A percentile compares a stretch with the other conserved stretches of the same genome.
Evolutionary conservation across 2,113 vertebrate genomes (phyloP).

Genomic region (Ariopsis seemanni): DNA sequence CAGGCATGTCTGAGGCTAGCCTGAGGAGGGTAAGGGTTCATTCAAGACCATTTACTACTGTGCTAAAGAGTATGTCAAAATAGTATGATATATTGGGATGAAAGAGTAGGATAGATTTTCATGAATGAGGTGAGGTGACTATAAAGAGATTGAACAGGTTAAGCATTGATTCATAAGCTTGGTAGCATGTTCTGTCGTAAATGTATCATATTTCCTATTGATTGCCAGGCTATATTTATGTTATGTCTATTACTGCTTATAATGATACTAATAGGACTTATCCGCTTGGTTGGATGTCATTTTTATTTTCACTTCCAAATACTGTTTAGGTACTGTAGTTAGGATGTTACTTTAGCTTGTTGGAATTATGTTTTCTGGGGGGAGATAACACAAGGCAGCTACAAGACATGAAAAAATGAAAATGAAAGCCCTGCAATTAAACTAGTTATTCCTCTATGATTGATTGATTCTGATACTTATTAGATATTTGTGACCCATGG

Average conservation of each 20-base stretch:
- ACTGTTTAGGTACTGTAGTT: neutral
- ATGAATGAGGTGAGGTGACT: neutral
- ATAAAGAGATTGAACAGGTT: constrained; percentile 3
- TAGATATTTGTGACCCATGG: neutral
- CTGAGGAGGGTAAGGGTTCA: constrained; percentile 80
- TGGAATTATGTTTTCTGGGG: neutral
- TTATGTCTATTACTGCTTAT: neutral
- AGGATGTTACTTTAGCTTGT: neutral
- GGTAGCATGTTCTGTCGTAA: neutral
- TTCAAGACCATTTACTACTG: neutral
- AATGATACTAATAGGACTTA: neutral
- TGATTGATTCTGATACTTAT: neutral
- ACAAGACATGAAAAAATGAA: neutral
- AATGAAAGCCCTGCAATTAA: constrained; percentile 6
- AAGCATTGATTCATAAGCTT: neutral
- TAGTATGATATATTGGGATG: neutral
- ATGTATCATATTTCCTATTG: neutral
- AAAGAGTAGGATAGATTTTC: neutral
- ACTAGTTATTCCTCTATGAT: neutral
- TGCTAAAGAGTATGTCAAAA: neutral
- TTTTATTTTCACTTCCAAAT: neutral
- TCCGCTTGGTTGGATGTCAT: neutral
- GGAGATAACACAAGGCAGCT: neutral
- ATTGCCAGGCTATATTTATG: neutral
- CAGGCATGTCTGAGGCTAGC: constrained; percentile 77